phyloP scores from a whole-genome alignment of 2,888 invertebrate species.

The Scaptomyza polygonia region DNA sequence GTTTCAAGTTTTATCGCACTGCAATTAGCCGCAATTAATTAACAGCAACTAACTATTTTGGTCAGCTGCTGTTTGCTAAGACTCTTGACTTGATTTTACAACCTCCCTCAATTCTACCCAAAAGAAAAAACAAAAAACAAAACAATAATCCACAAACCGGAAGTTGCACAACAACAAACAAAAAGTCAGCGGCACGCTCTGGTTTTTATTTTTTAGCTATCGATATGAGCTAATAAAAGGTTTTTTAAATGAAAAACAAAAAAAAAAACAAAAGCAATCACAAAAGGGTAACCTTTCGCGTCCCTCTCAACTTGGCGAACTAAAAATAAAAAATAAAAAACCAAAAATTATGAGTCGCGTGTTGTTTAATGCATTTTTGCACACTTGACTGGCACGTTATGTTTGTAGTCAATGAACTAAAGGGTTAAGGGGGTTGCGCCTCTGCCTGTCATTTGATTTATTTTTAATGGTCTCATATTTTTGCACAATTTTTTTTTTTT shows the following conservation, averaged over 20 bases:
- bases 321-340: too few relatives aligned
- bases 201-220: slow-evolving; percentile 42
- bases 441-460: slow-evolving; percentile 69
- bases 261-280: slow-evolving; percentile 66
- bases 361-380: slow-evolving; percentile 76
- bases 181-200: slow-evolving; percentile 29
- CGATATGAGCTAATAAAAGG: slow-evolving; percentile 76
- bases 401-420: slow-evolving; percentile 23
- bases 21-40: slow-evolving; percentile 59
- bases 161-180: slow-evolving; percentile 43
- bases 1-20: slow-evolving; percentile 28
- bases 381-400: slow-evolving; percentile 72
- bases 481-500: slow-evolving; percentile 45
- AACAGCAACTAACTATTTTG: slow-evolving; percentile 26
- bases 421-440: slow-evolving; percentile 48
- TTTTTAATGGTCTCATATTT: slow-evolving; percentile 75
- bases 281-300: slow-evolving; percentile 15
- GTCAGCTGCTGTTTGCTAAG: slow-evolving; percentile 40
- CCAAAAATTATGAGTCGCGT: slow-evolving; percentile 60
- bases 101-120: slow-evolving; percentile 2
- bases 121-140: neutral
- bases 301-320: slow-evolving; percentile 50
- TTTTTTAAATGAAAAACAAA: slow-evolving; percentile 72
- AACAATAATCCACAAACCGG: slow-evolving; percentile 49
- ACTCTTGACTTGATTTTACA: slow-evolving; percentile 11